Conservation (phyloP, 1,140 invertebrate species). For the Drusus annulatus region DNA sequence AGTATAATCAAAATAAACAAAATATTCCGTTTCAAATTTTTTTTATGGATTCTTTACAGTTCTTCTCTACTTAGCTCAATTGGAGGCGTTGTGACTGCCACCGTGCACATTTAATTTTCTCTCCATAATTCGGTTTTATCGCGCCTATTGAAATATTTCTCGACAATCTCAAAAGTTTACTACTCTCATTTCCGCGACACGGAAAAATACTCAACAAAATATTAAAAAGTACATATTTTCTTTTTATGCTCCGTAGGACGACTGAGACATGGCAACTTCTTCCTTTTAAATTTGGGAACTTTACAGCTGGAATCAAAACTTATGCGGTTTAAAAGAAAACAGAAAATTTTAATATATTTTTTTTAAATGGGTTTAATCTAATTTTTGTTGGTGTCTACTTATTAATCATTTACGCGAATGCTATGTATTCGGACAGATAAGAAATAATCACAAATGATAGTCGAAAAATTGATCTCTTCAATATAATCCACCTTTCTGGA, state of each 20-base stretch:
- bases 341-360: background rate
- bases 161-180: slow-evolving; percentile 6
- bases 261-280: slow-evolving; percentile 21
- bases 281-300: background rate
- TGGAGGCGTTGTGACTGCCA: too few species aligned
- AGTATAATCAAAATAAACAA: too few species aligned
- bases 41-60: too few species aligned
- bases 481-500: too few species aligned
- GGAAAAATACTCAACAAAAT: slow-evolving; percentile 35
- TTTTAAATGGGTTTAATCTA: too few species aligned
- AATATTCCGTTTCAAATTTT: background rate
- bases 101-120: too few species aligned
- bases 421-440: too few species aligned
- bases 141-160: slow-evolving; percentile 2
- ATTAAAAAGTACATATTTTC: slow-evolving; percentile 31
- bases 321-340: background rate
- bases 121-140: slow-evolving; percentile 10
- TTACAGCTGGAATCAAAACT: background rate
- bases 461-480: too few species aligned
- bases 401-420: too few species aligned
- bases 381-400: too few species aligned
- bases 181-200: slow-evolving; percentile 23
- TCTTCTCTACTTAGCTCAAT: too few species aligned
- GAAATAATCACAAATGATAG: too few species aligned
- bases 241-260: slow-evolving; percentile 25